Base-by-base conservation (phyloP, 2,797 vertebrate genomes). In the Picus viridis region DNA sequence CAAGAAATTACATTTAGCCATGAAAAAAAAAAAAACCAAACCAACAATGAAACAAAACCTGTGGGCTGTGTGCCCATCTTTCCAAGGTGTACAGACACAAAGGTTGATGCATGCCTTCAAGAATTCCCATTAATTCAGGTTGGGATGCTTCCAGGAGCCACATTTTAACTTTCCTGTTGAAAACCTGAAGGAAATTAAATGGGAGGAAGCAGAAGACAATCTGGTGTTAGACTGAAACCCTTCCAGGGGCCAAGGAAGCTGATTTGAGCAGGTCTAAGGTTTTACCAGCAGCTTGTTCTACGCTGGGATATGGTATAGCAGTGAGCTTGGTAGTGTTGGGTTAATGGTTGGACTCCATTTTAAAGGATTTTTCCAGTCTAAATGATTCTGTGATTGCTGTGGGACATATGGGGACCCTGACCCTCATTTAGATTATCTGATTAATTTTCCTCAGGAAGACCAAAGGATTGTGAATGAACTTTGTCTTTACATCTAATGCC, bases 1-100 rank as follows among this genome's bases (percentile, higher is more conserved):
- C 59, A 56, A 88, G 41, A 80, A 74, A 94, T 88, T 93, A 67
- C 57, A 62, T 83, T 89, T 91, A 62, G 75, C 67, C 29, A 23
- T 36, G 12, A 39, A 63, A 83, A 85, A 70, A 41, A 2, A 83
- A 85, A 70, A 41, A 2, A n/a, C n/a, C n/a, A n/a, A 3, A 43
- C 16, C 16, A 36, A 36, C 15, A 41, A 43, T 16, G 7, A n/a
- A 67, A 45, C 22, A 14, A 4, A 68, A 9, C 3, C 12, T 18
- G 18, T 79, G 58, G 63, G 72, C 69, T 62, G 16, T 12, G 1
- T 17, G 82, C 56, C 47, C 26, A 17, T 24, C 17, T 59, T n/a
- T 45, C 29, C 26, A 14, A 7, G 45, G 30, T 24, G 4, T 7
- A n/a, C 0, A 3, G 39, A n/a, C 71, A 51, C 18, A 3, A 15